Base-by-base conservation (phyloP, 2,797 vertebrate species). In the Danio tinwini region DNA sequence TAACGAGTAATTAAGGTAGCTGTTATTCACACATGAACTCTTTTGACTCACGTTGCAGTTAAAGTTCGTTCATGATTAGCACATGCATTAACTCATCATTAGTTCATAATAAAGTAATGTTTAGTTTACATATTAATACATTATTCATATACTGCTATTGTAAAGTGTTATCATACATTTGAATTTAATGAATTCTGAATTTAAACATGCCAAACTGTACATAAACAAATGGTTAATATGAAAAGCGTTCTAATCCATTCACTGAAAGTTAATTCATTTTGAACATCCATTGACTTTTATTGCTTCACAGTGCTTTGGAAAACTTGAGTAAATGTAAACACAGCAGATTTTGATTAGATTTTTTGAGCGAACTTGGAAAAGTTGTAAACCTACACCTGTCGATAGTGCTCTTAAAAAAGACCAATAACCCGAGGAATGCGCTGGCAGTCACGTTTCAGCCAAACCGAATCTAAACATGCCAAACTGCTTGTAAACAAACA, bases 401-500 rank as follows among this genome's bases (percentile, higher is more conserved):
- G 10, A 39, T 50, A 37, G 14, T 37, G 7, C 29, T 16, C 21
- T 58, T 76, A 14, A 58, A 58, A 76, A 68, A 37, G 21, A 1
- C 5, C 17, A 58, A 58, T 47, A 58, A 68, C 8, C 11, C 0
- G 37, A 17, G 74, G 74, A 56, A 76, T 76, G 61, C 12, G n/a
- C 61, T 29, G 74, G 39, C 49, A 64, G 64, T 45, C 50, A 5
- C 6, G 42, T 45, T 56, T 45, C 5, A n/a, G 6, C 40, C 56
- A 6, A 64, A 44, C 37, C n/a, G 9, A 78, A 44, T 50, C 45
- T n/a, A 78, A 70, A 62, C 39, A n/a, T 44, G 17, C 45, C 47
- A 71, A 70, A 61, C 14, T 61, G 11, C 71, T 52, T 62, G 17
- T 61, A 59, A 70, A 70, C 37, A 78, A 61, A 69, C 11, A 17